A percentile compares a stretch with the other conserved stretches of the same genome.
Evolutionary conservation across 2,888 invertebrate genomes (phyloP).

Genomic region (Tuberolachnus salignus): DNA sequence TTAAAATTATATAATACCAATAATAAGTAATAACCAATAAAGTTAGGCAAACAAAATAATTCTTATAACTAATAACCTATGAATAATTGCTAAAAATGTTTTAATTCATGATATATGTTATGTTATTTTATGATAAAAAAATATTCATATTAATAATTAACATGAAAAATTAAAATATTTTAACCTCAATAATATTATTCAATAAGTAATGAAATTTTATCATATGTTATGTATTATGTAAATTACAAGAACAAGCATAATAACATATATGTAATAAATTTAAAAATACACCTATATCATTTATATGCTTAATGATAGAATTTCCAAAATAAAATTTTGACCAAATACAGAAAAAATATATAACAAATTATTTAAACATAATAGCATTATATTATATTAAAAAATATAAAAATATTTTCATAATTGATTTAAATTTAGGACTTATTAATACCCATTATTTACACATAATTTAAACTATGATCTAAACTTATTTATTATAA

Average conservation of each 20-base stretch:
- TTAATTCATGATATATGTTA: too few relatives aligned
- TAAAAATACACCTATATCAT: neutral
- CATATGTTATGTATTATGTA: neutral
- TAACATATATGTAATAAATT: neutral
- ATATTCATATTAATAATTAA: neutral
- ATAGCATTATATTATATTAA: constrained; percentile 8
- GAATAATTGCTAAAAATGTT: neutral
- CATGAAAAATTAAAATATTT: too few relatives aligned
- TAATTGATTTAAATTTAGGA: constrained; percentile 8
- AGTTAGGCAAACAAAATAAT: neutral
- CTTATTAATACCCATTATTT: constrained; percentile 3
- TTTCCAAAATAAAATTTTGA: neutral
- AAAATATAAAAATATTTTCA: neutral
- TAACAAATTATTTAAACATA: neutral
- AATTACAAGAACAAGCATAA: constrained; percentile 9
- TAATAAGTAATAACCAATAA: neutral
- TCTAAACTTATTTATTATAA: constrained; percentile 22
- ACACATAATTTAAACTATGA: constrained; percentile 31
- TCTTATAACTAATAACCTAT: neutral
- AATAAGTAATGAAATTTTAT: neutral
- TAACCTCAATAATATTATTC: neutral
- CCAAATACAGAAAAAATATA: neutral
- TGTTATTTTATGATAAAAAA: too few relatives aligned
- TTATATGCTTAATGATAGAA: neutral
- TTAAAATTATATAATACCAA: constrained; percentile 16